Conservation (phyloP, 2,888 invertebrate genomes). For the Cheilosia soror region DNA sequence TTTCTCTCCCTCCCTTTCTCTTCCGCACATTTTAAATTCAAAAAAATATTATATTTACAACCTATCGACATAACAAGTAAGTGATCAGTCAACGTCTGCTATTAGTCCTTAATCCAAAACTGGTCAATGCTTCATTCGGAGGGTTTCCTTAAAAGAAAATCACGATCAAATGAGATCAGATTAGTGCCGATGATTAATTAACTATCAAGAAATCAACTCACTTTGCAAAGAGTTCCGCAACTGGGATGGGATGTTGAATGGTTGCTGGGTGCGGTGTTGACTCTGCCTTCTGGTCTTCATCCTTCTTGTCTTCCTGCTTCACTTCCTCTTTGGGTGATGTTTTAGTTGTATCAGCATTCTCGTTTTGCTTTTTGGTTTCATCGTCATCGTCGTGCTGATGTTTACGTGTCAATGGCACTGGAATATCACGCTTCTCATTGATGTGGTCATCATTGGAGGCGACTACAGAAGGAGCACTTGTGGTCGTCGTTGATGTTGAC, state of each 20-base stretch:
- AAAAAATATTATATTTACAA: conserved; percentile 30
- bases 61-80: background rate
- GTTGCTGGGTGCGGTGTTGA: conserved; percentile 62
- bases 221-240: conserved; percentile 79
- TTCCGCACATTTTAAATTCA: conserved; percentile 7
- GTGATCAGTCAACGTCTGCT: conserved; percentile 28
- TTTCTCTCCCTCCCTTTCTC: conserved; percentile 11
- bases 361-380: conserved; percentile 64
- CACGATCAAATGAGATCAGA: conserved; percentile 45
- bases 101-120: conserved; percentile 42
- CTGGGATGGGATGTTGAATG: conserved; percentile 79
- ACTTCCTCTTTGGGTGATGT: conserved; percentile 48
- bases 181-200: conserved; percentile 11
- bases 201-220: conserved; percentile 59
- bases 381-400: conserved; percentile 74
- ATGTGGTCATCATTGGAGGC: conserved; percentile 33
- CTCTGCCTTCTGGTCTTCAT: conserved; percentile 48
- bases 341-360: conserved; percentile 30
- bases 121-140: conserved; percentile 34
- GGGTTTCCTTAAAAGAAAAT: conserved; percentile 61
- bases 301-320: conserved; percentile 49
- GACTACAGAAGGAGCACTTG: background rate
- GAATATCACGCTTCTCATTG: conserved; percentile 79
- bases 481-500: conserved; percentile 28
- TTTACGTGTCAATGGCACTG: conserved; percentile 80